Evolutionary conservation across 2,888 invertebrate species (phyloP), one percentile per base, ranked within the genome.

Genomic region (Merodon equestris): DNA sequence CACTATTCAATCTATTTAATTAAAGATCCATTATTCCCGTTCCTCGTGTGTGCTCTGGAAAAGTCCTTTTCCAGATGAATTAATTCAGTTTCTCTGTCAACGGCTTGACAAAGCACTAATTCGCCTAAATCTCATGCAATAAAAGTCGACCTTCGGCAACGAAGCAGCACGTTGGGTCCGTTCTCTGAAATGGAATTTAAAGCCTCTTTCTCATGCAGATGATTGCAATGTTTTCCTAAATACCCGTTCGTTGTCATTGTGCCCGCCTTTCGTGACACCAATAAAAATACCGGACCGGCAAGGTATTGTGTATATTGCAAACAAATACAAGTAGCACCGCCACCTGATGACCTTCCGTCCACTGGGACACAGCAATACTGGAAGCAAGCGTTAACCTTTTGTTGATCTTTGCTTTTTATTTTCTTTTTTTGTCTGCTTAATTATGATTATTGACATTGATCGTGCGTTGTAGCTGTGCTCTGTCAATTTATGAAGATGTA

Each of bases 201-300:
- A 27, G 27, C 27, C 2, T 27, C 27, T 27, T 27, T 27, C 27
- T 2, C 27, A 27, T 27, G 56, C 48, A 48, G 66, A 47, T 66
- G 47, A 54, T 44, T 54, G 47, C 45, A 64, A 45, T 9, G 12
- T 51, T 14, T 36, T 36, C 36, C 40, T 40, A n/a, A 27, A 7
- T n/a, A 40, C 3, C 5, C 3, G 10, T n/a, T 54, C 15, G 36
- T 7, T 18, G n/a, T n/a, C n/a, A n/a, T n/a, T n/a, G n/a, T n/a
- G n/a, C n/a, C n/a, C n/a, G n/a, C n/a, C n/a, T n/a, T 57, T 67
- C 67, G 50, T 67, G 68, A 58, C 53, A 58, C 45, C 51, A 51
- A 58, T 68, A 36, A 47, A 58, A 38, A 27, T 27, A 27, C 27
- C 7, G 3, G 27, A 27, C 27, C 27, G 27, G 27, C 27, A 27